Conservation (phyloP, 2,797 vertebrate genomes). For the Neostethus bicornis region DNA sequence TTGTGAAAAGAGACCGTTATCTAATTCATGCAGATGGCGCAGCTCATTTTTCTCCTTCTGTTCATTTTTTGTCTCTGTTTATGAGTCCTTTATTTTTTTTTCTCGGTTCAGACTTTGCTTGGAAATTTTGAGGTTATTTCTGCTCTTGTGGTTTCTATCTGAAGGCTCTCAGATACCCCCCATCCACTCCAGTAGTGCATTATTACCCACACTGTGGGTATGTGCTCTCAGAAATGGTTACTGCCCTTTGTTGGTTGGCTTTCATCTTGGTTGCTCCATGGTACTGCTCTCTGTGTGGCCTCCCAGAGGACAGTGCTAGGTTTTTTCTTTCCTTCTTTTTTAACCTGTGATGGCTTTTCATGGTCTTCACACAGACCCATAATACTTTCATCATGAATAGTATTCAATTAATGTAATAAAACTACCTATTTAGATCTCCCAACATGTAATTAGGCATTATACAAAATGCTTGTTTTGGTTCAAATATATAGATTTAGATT, state of each 20-base stretch:
- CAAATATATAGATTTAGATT: neutral
- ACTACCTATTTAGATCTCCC: neutral
- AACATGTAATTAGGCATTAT: neutral
- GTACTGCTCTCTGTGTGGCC: slow-evolving; percentile 52
- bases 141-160: slow-evolving; percentile 43
- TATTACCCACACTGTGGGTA: slow-evolving; percentile 81
- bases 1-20: neutral
- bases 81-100: neutral
- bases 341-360: slow-evolving; percentile 21
- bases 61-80: slow-evolving; percentile 17
- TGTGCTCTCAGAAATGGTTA: slow-evolving; percentile 71
- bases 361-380: slow-evolving; percentile 19
- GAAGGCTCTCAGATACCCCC: slow-evolving; percentile 44
- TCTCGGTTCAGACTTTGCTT: slow-evolving; percentile 17
- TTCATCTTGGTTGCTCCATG: slow-evolving; percentile 75
- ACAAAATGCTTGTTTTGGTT: neutral
- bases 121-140: slow-evolving; percentile 42
- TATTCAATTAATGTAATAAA: neutral
- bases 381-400: neutral
- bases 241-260: slow-evolving; percentile 64
- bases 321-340: slow-evolving; percentile 17
- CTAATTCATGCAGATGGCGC: neutral
- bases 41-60: neutral
- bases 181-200: slow-evolving; percentile 49
- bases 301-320: slow-evolving; percentile 25